Percentiles rank a stretch among this genome's conserved stretches.
Evolutionary conservation across 2,888 invertebrate genomes (phyloP).

Genomic region (Andrena camellia): DNA sequence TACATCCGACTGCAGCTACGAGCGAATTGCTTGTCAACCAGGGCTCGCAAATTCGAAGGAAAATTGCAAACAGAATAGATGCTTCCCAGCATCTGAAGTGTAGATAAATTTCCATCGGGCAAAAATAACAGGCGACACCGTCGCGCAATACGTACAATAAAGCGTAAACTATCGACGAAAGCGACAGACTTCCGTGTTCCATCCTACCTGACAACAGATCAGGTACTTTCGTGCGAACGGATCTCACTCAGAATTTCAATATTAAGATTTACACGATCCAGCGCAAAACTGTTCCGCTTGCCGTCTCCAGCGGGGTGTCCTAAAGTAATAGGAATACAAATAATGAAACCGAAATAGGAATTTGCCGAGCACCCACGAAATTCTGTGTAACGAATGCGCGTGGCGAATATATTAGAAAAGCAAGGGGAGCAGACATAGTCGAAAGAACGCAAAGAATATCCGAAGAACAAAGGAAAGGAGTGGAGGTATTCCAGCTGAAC

Average conservation of each 20-base stretch:
- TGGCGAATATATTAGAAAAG: too few relatives aligned
- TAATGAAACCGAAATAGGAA: too few relatives aligned
- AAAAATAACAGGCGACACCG: not conserved
- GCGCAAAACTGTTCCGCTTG: too few relatives aligned
- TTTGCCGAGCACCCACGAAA: too few relatives aligned
- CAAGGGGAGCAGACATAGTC: too few relatives aligned
- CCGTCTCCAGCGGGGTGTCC: too few relatives aligned
- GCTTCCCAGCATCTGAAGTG: not conserved
- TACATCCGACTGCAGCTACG: slow-evolving; percentile 55
- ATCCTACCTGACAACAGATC: not conserved
- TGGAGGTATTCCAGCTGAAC: not conserved
- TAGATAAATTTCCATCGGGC: slow-evolving; percentile 12
- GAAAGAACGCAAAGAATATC: too few relatives aligned
- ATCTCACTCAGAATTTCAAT: not conserved
- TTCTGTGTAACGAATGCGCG: too few relatives aligned
- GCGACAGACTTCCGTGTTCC: not conserved
- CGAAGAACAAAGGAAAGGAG: not conserved
- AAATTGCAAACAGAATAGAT: slow-evolving; percentile 52
- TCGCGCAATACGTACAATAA: not conserved
- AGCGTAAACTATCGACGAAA: slow-evolving; percentile 8
- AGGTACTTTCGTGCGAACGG: not conserved
- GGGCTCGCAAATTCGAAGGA: slow-evolving; percentile 54
- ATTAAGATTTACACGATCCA: not conserved
- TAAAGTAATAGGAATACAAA: too few relatives aligned
- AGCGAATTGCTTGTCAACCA: slow-evolving; percentile 37